phyloP scores from a whole-genome alignment of 2,797 vertebrate genomes.

The Peromyscus attwateri region DNA sequence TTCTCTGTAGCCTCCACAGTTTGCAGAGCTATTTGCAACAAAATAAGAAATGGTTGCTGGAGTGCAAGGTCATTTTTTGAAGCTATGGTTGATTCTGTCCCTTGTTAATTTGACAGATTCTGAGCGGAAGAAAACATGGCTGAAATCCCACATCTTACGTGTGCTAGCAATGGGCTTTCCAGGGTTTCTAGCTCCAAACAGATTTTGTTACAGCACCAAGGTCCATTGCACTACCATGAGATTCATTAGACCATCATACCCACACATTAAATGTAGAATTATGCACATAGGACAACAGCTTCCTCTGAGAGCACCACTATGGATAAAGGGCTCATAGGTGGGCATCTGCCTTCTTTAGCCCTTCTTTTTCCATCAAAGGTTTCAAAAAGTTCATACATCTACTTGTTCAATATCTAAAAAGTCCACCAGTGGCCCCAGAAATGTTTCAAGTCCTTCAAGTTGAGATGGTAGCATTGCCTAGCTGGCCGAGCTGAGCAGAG shows the following conservation, averaged over 20 bases:
- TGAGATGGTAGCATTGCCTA: not conserved
- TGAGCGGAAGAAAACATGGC: not conserved
- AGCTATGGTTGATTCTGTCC: not conserved
- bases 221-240: rapidly evolving
- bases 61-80: slow-evolving; percentile 27
- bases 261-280: not conserved
- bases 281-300: rapidly evolving
- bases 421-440: too few relatives aligned
- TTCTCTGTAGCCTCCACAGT: not conserved
- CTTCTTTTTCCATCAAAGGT: not conserved
- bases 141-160: rapidly evolving
- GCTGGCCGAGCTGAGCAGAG: not conserved
- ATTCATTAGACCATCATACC: rapidly evolving
- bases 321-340: not conserved
- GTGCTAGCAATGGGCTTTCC: not conserved
- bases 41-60: not conserved
- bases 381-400: not conserved
- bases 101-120: slow-evolving; percentile 3
- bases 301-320: rapidly evolving
- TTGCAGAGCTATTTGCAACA: not conserved
- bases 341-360: not conserved
- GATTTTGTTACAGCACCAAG: not conserved
- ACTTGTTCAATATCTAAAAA: not conserved
- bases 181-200: not conserved
- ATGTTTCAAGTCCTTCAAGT: not conserved